phyloP scores from a whole-genome alignment of 2,888 invertebrate genomes.

The Operophtera brumata region DNA sequence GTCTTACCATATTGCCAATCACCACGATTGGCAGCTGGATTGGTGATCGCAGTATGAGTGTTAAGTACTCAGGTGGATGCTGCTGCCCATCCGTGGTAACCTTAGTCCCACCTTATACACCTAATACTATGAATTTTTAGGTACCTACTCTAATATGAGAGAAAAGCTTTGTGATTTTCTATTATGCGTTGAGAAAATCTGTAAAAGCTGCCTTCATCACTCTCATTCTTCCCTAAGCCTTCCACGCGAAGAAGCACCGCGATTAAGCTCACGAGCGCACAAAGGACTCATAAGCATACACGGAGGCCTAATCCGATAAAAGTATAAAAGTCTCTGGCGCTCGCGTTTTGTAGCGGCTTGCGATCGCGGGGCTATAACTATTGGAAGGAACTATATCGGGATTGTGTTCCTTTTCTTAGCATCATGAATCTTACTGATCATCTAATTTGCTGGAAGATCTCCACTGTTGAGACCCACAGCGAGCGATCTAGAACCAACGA shows the following conservation, averaged over 20 bases:
- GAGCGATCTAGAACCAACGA: too few species aligned
- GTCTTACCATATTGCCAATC: too few species aligned
- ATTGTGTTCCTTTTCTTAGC: background rate
- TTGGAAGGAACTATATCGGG: background rate
- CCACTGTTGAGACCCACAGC: too few species aligned
- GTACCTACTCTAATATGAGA: background rate
- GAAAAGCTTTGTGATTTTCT: conserved; percentile 14
- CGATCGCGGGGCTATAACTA: background rate
- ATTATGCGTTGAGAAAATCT: conserved; percentile 10
- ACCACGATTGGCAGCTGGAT: too few species aligned
- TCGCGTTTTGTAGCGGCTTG: conserved; percentile 45
- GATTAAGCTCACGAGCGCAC: conserved; percentile 61
- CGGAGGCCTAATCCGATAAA: conserved; percentile 72
- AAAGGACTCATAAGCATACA: conserved; percentile 74
- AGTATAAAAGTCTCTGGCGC: conserved; percentile 66
- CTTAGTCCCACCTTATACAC: too few species aligned
- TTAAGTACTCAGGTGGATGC: too few species aligned
- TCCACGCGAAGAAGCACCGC: conserved; percentile 56
- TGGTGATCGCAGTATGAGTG: too few species aligned
- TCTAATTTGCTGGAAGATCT: too few species aligned
- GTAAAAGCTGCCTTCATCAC: conserved; percentile 11
- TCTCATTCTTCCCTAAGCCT: conserved; percentile 24
- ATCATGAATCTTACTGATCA: too few species aligned
- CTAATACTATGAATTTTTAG: too few species aligned
- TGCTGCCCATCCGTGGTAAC: too few species aligned